A percentile compares a stretch with the other conserved stretches of the same genome.
Evolutionary conservation across 2,113 vertebrate genomes (phyloP).

Genomic region (Pteropus alecto): DNA sequence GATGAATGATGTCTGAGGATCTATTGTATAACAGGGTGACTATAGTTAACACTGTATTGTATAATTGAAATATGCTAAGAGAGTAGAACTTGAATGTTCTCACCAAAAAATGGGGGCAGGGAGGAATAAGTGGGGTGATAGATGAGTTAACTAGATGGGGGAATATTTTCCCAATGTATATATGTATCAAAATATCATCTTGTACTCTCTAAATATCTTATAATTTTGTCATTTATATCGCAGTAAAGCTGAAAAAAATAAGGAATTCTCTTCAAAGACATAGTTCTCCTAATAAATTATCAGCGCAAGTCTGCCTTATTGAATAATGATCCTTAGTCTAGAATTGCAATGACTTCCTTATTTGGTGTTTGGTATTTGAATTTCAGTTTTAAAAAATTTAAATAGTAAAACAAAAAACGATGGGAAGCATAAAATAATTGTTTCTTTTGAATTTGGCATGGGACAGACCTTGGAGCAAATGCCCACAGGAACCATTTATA

Average conservation of each 20-base stretch:
- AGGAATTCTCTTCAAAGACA: neutral
- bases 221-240: neutral
- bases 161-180: neutral
- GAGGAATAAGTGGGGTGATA: neutral
- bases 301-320: neutral
- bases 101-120: neutral
- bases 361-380: neutral
- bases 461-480: neutral
- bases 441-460: neutral
- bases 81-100: neutral
- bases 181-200: neutral
- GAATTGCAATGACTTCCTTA: neutral
- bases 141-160: neutral
- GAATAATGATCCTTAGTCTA: neutral
- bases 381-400: neutral
- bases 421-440: neutral
- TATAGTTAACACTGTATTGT: neutral
- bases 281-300: neutral
- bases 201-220: neutral
- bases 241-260: neutral
- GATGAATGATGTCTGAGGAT: neutral
- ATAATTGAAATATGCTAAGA: neutral
- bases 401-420: neutral
- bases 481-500: neutral
- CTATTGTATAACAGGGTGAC: neutral